Base-by-base conservation (phyloP, 1,140 invertebrate genomes). In the Pogonomyrmex barbatus region DNA sequence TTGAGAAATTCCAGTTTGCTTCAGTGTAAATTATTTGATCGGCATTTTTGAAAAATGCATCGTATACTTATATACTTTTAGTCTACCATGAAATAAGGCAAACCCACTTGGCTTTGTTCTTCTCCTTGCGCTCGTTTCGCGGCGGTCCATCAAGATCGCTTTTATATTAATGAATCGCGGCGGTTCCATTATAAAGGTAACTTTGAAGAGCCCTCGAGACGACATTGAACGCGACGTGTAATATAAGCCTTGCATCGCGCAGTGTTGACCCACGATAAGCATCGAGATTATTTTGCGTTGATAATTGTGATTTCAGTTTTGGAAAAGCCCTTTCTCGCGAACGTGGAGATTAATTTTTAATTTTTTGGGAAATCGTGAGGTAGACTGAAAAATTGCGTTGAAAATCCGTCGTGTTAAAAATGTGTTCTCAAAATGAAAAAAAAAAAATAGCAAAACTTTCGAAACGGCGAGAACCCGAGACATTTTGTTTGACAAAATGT, bases 161-260 rank as follows among this genome's bases (percentile, higher is more conserved):
- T 94, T 91, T 92, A 86, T 95, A 95, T 94, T 95, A 94, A 95
- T 94, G 94, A 94, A 88, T 81, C 70, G 88, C 87, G 83, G 85
- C 88, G 88, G 50, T 30, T 50, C 71, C 82, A 12, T 71, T 84
- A 81, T 70, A 81, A 88, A 88, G 76, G 81, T 86, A 89, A 76
- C 85, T 77, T 65, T 65, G 71, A 88, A 79, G 76, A 71, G 87
- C 79, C 73, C 90, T 91, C 86, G 77, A 88, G 77, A 88, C 56
- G 78, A 17, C 85, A 47, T 83, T 65, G 45, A 2, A 75, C 47
- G 84, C 79, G 70, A 47, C 30, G 62, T 63, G 60, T 76, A 77
- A 88, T 67, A 12, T 36, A 60, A 52, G 24, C 36, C 65, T 76
- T 47, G 42, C 36, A 24, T 67, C 36, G 30, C 54, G 42, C 39